A percentile compares a stretch with the other conserved stretches of the same genome.
Conservation (phyloP, 1,140 invertebrate species). For the Solen grandis region DNA sequence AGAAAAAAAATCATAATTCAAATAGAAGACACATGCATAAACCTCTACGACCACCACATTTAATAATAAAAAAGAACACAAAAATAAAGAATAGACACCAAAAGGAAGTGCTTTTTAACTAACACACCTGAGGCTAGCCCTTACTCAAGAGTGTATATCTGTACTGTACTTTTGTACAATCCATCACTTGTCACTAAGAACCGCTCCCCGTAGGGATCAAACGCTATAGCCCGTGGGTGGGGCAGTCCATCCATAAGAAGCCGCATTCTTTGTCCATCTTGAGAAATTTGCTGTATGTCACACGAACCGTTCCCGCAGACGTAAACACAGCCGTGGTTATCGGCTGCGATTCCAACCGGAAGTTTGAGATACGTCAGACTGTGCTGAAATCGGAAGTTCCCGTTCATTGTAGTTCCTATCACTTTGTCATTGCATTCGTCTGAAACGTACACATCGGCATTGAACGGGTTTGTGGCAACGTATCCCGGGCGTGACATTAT, state of each 20-base stretch:
- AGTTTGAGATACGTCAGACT: slow-evolving; percentile 37
- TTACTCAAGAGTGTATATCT: slow-evolving; percentile 34
- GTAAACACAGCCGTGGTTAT: slow-evolving; percentile 54
- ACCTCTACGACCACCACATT: too few species aligned
- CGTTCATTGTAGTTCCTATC: slow-evolving; percentile 47
- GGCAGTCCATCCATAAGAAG: slow-evolving; percentile 36
- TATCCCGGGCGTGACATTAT: slow-evolving; percentile 42
- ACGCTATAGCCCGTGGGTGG: slow-evolving; percentile 52
- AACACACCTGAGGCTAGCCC: too few species aligned
- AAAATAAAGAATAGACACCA: too few species aligned
- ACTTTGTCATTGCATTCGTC: slow-evolving; percentile 54
- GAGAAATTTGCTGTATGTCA: slow-evolving; percentile 49
- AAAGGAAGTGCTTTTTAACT: too few species aligned
- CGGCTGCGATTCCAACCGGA: slow-evolving; percentile 51
- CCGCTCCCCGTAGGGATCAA: slow-evolving; percentile 47
- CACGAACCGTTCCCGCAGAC: slow-evolving; percentile 55
- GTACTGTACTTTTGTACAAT: slow-evolving; percentile 52
- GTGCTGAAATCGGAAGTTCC: slow-evolving; percentile 31
- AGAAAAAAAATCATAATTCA: too few species aligned
- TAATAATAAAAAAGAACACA: too few species aligned
- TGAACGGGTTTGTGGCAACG: slow-evolving; percentile 48
- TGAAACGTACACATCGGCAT: slow-evolving; percentile 47
- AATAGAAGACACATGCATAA: too few species aligned
- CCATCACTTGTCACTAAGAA: slow-evolving; percentile 54
- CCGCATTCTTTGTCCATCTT: slow-evolving; percentile 46